Conservation (phyloP, 2,888 invertebrate species). For the Pseudanteris insignis region DNA sequence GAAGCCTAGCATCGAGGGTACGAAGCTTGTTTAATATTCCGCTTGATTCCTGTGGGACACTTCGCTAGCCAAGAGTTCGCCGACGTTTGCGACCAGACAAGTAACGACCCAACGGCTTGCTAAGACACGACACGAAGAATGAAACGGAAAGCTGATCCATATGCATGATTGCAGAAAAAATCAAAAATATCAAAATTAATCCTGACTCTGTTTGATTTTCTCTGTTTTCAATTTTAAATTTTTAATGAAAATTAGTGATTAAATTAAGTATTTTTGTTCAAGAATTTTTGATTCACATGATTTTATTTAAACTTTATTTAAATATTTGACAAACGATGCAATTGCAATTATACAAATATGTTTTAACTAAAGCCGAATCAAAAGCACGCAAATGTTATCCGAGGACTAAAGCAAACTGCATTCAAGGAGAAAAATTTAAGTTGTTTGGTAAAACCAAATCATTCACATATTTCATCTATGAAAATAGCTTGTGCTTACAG, state of each 20-base stretch:
- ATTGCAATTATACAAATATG: too few relatives aligned
- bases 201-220: too few relatives aligned
- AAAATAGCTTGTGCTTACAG: slow-evolving; percentile 14
- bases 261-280: background rate
- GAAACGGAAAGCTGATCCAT: slow-evolving; percentile 5
- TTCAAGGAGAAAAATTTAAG: too few relatives aligned
- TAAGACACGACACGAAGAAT: slow-evolving; percentile 21
- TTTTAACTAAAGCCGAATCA: too few relatives aligned
- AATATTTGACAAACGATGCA: background rate
- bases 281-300: too few relatives aligned
- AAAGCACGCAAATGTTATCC: too few relatives aligned
- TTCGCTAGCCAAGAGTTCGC: slow-evolving; percentile 45
- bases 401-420: slow-evolving; percentile 3
- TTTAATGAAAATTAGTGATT: too few relatives aligned
- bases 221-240: too few relatives aligned
- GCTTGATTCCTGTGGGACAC: slow-evolving; percentile 46
- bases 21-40: slow-evolving; percentile 57
- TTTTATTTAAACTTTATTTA: too few relatives aligned
- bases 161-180: background rate
- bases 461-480: too few relatives aligned
- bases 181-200: too few relatives aligned
- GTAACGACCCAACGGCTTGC: slow-evolving; percentile 24
- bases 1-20: slow-evolving; percentile 37
- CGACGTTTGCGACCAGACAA: slow-evolving; percentile 31
- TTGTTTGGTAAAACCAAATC: slow-evolving; percentile 9